These are phyloP conservation scores for Conistra vaccinii DNA, from an alignment of 2,888 invertebrate species.

Conservation along the genomic window DNA sequence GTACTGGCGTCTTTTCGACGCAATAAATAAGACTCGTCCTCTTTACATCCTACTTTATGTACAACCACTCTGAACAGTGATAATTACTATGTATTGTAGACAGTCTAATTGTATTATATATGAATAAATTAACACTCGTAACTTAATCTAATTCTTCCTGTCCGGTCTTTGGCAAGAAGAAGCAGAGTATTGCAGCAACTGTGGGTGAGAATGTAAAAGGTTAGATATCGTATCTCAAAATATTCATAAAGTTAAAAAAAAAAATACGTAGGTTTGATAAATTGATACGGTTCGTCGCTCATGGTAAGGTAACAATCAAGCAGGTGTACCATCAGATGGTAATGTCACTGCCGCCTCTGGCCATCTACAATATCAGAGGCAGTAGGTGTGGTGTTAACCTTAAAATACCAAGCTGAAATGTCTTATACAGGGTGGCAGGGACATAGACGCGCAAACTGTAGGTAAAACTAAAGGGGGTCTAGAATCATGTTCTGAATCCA, in stretches of 20 bases:
- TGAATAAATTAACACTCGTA: conserved; percentile 71
- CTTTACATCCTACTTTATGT: conserved; percentile 88
- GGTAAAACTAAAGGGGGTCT: too few species aligned
- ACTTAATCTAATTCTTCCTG: conserved; percentile 93
- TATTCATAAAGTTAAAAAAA: neutral
- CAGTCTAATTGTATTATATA: conserved; percentile 85
- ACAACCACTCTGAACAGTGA: conserved; percentile 80
- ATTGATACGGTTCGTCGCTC: neutral
- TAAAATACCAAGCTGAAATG: neutral
- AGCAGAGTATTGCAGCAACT: conserved; percentile 94
- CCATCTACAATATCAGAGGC: neutral
- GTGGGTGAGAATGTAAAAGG: conserved; percentile 56
- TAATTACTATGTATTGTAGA: conserved; percentile 65
- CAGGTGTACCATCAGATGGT: neutral
- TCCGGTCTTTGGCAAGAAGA: conserved; percentile 94
- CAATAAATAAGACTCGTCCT: conserved; percentile 79
- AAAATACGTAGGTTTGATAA: neutral
- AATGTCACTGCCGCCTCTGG: neutral
- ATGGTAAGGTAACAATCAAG: neutral
- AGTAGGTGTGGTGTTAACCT: neutral
- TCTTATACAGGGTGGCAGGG: too few species aligned
- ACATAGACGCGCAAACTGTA: too few species aligned
- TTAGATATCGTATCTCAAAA: neutral
- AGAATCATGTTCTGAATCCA: too few species aligned
- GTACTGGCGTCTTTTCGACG: conserved; percentile 67